Percentiles rank a stretch among this genome's conserved stretches.
Conservation (phyloP, 2,797 vertebrate genomes). For the Australoheros facetus region DNA sequence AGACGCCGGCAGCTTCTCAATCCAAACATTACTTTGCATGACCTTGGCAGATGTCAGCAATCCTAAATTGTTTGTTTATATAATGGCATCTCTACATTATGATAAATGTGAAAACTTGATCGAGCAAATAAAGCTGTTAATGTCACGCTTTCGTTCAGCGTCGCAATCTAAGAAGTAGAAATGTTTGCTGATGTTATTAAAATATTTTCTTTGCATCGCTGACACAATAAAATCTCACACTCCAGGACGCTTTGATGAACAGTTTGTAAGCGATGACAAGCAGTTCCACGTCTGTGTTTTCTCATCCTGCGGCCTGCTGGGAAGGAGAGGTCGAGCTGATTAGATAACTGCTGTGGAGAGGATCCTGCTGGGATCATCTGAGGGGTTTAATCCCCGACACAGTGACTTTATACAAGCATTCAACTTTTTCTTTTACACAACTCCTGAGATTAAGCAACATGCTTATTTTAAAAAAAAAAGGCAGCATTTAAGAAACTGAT, state of each 20-base stretch:
- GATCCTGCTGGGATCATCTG: slow-evolving; percentile 56
- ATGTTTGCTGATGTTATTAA: not conserved
- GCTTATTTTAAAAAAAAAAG: not conserved
- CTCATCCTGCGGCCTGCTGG: slow-evolving; percentile 60
- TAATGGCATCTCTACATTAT: not conserved
- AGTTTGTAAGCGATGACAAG: slow-evolving; percentile 41
- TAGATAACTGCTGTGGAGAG: slow-evolving; percentile 72
- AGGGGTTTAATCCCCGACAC: slow-evolving; percentile 29
- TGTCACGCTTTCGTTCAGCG: not conserved
- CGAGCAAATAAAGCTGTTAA: too few species aligned
- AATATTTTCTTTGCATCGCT: not conserved
- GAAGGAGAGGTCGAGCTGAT: slow-evolving; percentile 70
- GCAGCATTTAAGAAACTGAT: not conserved
- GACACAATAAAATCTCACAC: not conserved
- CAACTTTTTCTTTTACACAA: not conserved
- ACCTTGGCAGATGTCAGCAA: not conserved
- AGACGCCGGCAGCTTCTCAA: not conserved
- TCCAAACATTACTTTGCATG: slow-evolving; percentile 15
- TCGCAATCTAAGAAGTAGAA: not conserved
- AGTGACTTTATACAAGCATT: slow-evolving; percentile 12
- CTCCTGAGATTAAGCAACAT: not conserved
- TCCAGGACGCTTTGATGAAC: not conserved
- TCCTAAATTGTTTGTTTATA: not conserved
- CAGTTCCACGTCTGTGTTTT: slow-evolving; percentile 66
- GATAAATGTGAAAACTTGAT: not conserved